A percentile compares a stretch with the other conserved stretches of the same genome.
Conservation (phyloP, 2,113 vertebrate genomes). For the Rallus limicola region DNA sequence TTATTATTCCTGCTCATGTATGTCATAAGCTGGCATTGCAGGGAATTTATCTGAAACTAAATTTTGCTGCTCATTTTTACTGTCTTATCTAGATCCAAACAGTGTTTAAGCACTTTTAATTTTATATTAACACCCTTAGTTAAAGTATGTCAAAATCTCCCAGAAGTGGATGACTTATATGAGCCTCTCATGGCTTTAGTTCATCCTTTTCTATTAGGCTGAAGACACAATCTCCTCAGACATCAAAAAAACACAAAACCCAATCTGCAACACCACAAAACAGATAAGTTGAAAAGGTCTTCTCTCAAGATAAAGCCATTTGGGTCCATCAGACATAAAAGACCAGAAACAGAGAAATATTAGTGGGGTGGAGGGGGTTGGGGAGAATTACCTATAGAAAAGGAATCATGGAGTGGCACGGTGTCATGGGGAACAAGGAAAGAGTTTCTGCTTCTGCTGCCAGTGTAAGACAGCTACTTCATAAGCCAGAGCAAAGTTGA, state of each 20-base stretch:
- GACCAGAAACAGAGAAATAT: not conserved
- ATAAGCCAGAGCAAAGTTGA: not conserved
- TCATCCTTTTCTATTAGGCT: not conserved
- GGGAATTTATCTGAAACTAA: not conserved
- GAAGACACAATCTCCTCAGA: no score
- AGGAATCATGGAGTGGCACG: not conserved
- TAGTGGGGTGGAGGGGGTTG: no score
- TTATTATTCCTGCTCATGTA: not conserved
- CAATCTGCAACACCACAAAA: no score
- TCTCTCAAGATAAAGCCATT: not conserved
- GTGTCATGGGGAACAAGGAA: not conserved
- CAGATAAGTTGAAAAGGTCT: not conserved
- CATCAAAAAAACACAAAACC: no score
- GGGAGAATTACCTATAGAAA: accelerated
- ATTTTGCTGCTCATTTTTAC: not conserved
- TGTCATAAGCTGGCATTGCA: not conserved
- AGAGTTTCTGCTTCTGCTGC: not conserved
- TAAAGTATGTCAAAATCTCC: not conserved
- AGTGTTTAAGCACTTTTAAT: not conserved
- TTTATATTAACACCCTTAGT: not conserved
- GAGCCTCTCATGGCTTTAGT: not conserved
- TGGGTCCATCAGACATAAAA: not conserved
- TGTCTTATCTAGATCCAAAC: not conserved
- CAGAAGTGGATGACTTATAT: not conserved
- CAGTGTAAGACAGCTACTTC: not conserved